Base-by-base conservation (phyloP, 2,888 invertebrate genomes). In the Lithophane socia region DNA sequence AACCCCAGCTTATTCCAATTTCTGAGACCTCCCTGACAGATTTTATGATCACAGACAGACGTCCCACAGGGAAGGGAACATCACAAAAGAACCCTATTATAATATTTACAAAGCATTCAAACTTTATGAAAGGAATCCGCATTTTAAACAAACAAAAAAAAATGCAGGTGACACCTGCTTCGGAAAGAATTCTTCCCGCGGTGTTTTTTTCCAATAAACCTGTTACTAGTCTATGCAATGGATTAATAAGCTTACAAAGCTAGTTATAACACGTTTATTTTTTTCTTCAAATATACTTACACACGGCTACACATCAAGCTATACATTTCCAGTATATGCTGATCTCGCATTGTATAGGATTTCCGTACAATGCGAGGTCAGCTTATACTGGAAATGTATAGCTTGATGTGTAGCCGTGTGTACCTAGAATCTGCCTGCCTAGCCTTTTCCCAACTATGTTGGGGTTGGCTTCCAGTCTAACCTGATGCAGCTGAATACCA, bases 141-240 rank as follows among this genome's bases (percentile, higher is more conserved):
- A 24, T 64, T 65, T 52, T 73, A 67, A 24, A 67, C 54, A 0
- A 37, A 18, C n/a, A 24, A 42, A 67, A 70, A 69, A 49, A 42
- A 67, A 70, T 70, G 64, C 83, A 79, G 74, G 64, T 65, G 54
- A 60, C 70, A 82, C 78, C 83, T 74, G 82, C 58, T 49, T n/a
- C 4, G 16, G 18, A 24, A 47, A 13, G 54, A 71, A 74, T 79
- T 71, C 56, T 56, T 68, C 63, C 63, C 63, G 58, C 42, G 10
- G 2, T 56, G 12, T 24, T 74, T 66, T 82, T 77, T 56, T 75
- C 0, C 0, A 64, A 71, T 47, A 78, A 83, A 71, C 82, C 73
- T 60, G 78, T 78, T 78, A 21, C n/a, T 42, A 42, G n/a, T 68
- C 21, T 56, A 60, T 29, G 29, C 29, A 29, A 29, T 68, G 52